Evolutionary conservation across 2,797 vertebrate genomes (phyloP), one percentile per base, ranked within the genome.

Genomic region (Acrossocheilus wenchowensis): DNA sequence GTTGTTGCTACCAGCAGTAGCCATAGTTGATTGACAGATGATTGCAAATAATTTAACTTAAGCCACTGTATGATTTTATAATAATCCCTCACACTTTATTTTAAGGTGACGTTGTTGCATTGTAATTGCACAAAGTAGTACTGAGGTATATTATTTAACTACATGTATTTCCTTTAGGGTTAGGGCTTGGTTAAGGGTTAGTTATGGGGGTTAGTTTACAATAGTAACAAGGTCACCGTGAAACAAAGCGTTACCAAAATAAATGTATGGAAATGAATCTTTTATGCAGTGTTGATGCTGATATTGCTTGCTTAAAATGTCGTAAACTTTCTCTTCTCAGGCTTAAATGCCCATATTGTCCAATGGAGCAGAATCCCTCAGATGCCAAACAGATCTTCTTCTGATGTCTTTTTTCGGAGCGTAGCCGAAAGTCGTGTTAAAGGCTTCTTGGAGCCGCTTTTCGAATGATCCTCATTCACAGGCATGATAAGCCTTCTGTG

Each of bases 351-450:
- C 97, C 97, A 43, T 98, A 97, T 92, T 98, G 97, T 90, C 97
- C 97, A 74, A 97, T 97, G 96, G 97, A 97, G 93, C 97, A 97
- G 94, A 97, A 97, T 91, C 97, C 97, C 2, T 97, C 97, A 91
- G 97, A 98, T 83, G 97, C 97, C 91, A 97, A 98, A 91, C 97
- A 96, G 93, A 96, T 97, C 93, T 97, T 96, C 93, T 97, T 98
- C 96, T 97, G 96, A 97, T 92, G 92, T 88, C 81, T n/a, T 26
- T 68, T 26, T 48, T 71, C 15, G 50, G 81, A 82, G 81, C 30
- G 43, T 36, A 79, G 57, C 64, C 12, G 17, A 54, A 45, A 26
- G 12, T 68, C 17, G 8, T 14, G 71, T 79, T 30, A 39, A 77
- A 87, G 86, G 78, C 54, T 79, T 78, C 34, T 83, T 54, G 64